Base-by-base conservation (phyloP, 1,140 invertebrate genomes). In the Caenorhabditis brenneri region DNA sequence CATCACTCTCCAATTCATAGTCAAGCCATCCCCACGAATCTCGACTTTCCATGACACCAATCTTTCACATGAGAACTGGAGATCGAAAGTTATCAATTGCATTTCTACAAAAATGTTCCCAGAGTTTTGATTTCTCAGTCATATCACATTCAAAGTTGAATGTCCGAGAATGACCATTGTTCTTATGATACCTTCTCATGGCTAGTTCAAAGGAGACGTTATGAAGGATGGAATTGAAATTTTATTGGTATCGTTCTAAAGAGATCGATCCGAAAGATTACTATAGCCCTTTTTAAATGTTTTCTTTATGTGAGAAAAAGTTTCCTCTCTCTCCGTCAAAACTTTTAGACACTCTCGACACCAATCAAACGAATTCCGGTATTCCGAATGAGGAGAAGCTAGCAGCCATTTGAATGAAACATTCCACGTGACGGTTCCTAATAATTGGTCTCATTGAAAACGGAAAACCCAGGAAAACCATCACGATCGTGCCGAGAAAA, bases 291-390 rank as follows among this genome's bases (percentile, higher is more conserved):
- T 74, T 36, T 65, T 36, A 24, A 65, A 65, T 65, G 58, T 65
- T 74, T 74, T 74, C 65, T 74, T 74, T 22, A 74, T 74, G 65
- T 74, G 65, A 74, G 65, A 74, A 74, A 74, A 74, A 74, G 65
- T 74, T 42, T 74, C 65, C 27, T 42, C 65, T 74, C 24, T 15
- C 27, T 42, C 65, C 36, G 36, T 42, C 65, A 42, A 74, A 42
- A 74, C 36, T 74, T 55, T 74, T 74, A 36, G 36, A 74, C 65
- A 74, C 65, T 74, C 65, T 46, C 65, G 65, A 74, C 65, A 74
- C n/a, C 33, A 74, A 42, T 74, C 65, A 74, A 74, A 42, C 6
- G 36, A 31, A 74, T 74, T 74, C 65, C 65, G 65, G 65, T 42
- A 74, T 42, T 65, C 65, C 65, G 7, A 74, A 39, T 19, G 36